Evolutionary conservation across 2,888 invertebrate species (phyloP).

Genomic region (Julus scandinavius): DNA sequence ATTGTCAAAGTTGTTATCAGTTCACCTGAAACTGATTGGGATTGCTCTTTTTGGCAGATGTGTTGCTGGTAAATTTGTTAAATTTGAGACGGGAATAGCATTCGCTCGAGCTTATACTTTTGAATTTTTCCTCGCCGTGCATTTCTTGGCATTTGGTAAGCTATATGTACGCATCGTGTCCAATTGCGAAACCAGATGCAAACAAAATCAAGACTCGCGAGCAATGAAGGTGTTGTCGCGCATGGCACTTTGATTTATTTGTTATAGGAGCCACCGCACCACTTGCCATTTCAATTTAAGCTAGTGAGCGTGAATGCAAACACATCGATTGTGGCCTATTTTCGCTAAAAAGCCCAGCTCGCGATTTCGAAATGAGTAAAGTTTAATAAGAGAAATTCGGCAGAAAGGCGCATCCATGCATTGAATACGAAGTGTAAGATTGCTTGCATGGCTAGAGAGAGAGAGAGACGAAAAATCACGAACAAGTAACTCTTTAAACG

Average conservation of each 20-base stretch:
- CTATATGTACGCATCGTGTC: background rate
- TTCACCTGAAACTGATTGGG: too few species aligned
- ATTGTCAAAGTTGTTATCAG: too few species aligned
- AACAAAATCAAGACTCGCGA: background rate
- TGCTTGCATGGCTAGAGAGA: background rate
- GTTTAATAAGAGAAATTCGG: background rate
- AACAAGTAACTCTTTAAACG: background rate
- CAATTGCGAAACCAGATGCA: conserved; percentile 1
- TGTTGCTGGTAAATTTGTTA: too few species aligned
- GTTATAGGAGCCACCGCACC: background rate
- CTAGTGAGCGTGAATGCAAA: background rate
- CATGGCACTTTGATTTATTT: background rate
- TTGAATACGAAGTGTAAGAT: background rate
- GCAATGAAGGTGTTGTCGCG: background rate
- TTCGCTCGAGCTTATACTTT: too few species aligned
- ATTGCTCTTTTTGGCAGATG: too few species aligned
- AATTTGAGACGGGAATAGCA: too few species aligned
- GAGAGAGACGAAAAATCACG: background rate
- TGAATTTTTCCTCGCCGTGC: background rate
- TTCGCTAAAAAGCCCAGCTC: too few species aligned
- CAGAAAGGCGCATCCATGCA: background rate
- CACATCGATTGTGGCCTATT: background rate
- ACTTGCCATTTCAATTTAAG: background rate
- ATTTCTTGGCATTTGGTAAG: background rate
- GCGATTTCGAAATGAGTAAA: background rate